A percentile compares a stretch with the other conserved stretches of the same genome.
These are phyloP conservation scores for Brachyptera putata DNA, from an alignment of 2,888 invertebrate species.

Conservation along the genomic window DNA sequence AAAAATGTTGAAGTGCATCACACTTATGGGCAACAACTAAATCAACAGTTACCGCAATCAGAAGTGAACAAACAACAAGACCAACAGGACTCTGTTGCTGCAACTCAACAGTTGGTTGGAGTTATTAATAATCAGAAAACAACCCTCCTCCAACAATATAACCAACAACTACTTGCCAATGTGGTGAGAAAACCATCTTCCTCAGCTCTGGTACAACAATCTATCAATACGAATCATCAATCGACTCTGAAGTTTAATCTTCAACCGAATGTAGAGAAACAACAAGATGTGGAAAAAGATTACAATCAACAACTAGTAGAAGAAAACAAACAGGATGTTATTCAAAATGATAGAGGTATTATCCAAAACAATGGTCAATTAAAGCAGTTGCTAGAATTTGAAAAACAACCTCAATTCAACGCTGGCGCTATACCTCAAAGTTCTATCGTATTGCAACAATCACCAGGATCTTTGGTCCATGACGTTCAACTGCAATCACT, in stretches of 20 bases:
- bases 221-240: constrained; percentile 7
- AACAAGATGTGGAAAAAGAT: constrained; percentile 11
- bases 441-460: no score
- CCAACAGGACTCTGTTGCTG: neutral
- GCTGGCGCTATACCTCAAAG: no score
- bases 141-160: neutral
- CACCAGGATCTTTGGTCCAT: neutral
- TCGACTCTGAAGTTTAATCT: neutral
- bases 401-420: neutral
- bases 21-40: neutral
- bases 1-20: no score
- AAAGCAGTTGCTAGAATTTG: neutral
- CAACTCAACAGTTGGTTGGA: neutral
- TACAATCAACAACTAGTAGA: constrained; percentile 24
- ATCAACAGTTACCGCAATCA: neutral
- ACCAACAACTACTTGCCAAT: constrained; percentile 9
- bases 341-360: neutral
- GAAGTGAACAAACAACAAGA: constrained; percentile 3
- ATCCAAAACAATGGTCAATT: neutral
- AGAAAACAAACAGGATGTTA: constrained; percentile 20
- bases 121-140: neutral
- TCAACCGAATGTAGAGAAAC: constrained; percentile 3
- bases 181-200: constrained; percentile 2
- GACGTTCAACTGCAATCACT: neutral
- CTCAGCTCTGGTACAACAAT: constrained; percentile 5